Conservation (phyloP, 1,140 invertebrate genomes). For the Heterodera schachtii region DNA sequence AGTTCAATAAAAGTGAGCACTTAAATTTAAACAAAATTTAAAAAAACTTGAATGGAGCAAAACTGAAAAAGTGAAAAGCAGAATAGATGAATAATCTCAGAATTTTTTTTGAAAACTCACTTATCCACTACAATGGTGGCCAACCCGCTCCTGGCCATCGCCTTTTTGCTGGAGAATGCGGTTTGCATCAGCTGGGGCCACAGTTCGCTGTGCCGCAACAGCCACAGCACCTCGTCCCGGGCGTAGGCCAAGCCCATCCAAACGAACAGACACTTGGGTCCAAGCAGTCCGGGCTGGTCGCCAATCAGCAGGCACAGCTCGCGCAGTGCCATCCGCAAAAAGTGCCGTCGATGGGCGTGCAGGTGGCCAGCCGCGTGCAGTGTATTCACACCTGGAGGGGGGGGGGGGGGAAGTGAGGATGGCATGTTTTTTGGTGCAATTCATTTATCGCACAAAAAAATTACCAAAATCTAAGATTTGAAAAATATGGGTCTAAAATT, state of each 20-base stretch:
- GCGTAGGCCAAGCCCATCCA: slow-evolving; percentile 92
- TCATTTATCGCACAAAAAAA: too few species aligned
- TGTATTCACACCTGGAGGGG: not conserved
- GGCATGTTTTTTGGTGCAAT: not conserved
- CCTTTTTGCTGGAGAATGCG: slow-evolving; percentile 72
- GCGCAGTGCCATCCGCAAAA: slow-evolving; percentile 88
- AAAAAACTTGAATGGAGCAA: too few species aligned
- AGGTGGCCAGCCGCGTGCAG: slow-evolving; percentile 35
- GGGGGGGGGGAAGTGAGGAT: slow-evolving; percentile 18
- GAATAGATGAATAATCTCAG: too few species aligned
- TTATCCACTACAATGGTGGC: slow-evolving; percentile 48
- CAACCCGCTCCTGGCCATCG: slow-evolving; percentile 70
- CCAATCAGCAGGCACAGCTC: slow-evolving; percentile 91
- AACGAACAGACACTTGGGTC: slow-evolving; percentile 80
- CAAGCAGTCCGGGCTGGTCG: slow-evolving; percentile 94
- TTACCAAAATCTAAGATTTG: too few species aligned
- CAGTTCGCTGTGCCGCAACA: slow-evolving; percentile 92
- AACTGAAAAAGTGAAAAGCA: too few species aligned
- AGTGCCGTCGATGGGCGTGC: slow-evolving; percentile 87
- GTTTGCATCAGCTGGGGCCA: slow-evolving; percentile 72
- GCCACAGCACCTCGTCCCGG: slow-evolving; percentile 94
- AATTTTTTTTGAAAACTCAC: too few species aligned
- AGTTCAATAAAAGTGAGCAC: too few species aligned
- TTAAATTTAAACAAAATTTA: too few species aligned
- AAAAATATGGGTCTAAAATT: too few species aligned